Conservation (phyloP, 1,140 invertebrate species). For the Sycobia sp. region DNA sequence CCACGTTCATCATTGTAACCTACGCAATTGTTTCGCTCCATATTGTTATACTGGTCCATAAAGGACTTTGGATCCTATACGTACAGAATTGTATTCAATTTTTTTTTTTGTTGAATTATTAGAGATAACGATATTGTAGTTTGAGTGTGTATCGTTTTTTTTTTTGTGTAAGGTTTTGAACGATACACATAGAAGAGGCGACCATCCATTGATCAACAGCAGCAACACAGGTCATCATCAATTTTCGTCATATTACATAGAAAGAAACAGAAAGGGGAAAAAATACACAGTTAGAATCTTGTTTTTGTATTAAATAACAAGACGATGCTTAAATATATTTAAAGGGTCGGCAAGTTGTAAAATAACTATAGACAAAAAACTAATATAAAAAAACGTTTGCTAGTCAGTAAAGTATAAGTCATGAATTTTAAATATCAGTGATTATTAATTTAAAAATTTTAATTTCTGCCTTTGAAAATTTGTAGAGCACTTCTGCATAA, state of each 20-base stretch:
- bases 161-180: slow-evolving; percentile 15
- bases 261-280: slow-evolving; percentile 63
- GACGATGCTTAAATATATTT: background rate
- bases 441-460: too few relatives aligned
- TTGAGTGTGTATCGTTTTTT: too few relatives aligned
- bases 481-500: too few relatives aligned
- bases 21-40: slow-evolving; percentile 57
- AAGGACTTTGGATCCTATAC: slow-evolving; percentile 61
- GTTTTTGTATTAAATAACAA: slow-evolving; percentile 8
- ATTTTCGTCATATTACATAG: slow-evolving; percentile 64
- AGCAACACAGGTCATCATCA: slow-evolving; percentile 61
- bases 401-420: too few relatives aligned
- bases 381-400: too few relatives aligned
- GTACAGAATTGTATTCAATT: too few relatives aligned
- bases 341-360: slow-evolving; percentile 28
- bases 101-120: too few relatives aligned
- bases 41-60: slow-evolving; percentile 60
- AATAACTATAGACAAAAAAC: too few relatives aligned
- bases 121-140: too few relatives aligned
- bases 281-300: slow-evolving; percentile 60
- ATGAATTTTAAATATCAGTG: too few relatives aligned
- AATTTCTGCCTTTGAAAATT: too few relatives aligned
- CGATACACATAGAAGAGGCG: slow-evolving; percentile 41
- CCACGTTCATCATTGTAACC: slow-evolving; percentile 60
- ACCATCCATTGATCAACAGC: slow-evolving; percentile 61